Evolutionary conservation across 2,797 vertebrate species (phyloP), one percentile per base, ranked within the genome.

Genomic region (Coregonus ussuriensis): DNA sequence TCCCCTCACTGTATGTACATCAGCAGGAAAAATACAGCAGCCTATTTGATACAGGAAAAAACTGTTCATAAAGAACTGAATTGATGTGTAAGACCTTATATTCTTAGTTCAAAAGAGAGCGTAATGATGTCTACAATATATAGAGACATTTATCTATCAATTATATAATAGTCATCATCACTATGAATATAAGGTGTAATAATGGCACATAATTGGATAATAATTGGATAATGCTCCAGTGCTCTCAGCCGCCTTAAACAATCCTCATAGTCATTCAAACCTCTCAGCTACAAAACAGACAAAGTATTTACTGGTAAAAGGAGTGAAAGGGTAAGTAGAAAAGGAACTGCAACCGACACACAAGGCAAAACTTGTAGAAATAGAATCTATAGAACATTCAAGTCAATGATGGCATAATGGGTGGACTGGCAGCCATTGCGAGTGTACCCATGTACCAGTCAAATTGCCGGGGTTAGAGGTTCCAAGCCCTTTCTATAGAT

Each of bases 21-120:
- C 41, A 25, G n/a, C 59, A 63, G 59, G 25, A 63, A 3, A 1
- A 63, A 63, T 63, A 63, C 59, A 11, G 6, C 16, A 25, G 41
- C 9, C 59, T 63, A 25, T 63, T 25, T 25, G 59, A 63, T 13
- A 25, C n/a, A 21, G 6, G 53, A 18, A 56, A 16, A 18, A 0
- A 59, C 18, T 59, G 56, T 59, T 59, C 54, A 59, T 59, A 59
- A 59, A 59, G 59, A 21, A 62, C 59, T 63, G 59, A 63, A 63
- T 11, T 13, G 59, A 25, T 9, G 56, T 11, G 59, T 25, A 21
- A 25, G 21, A 63, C 59, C n/a, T 25, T 21, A 16, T 21, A 11
- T 25, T 9, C 56, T 62, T 11, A 56, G 54, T 62, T 25, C 5
- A 25, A 25, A 63, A 63, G 7, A 63, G 59, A 25, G 59, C 59